A percentile compares a stretch with the other conserved stretches of the same genome.
Conservation (phyloP, 2,888 invertebrate genomes). For the Xestobium rufovillosum region DNA sequence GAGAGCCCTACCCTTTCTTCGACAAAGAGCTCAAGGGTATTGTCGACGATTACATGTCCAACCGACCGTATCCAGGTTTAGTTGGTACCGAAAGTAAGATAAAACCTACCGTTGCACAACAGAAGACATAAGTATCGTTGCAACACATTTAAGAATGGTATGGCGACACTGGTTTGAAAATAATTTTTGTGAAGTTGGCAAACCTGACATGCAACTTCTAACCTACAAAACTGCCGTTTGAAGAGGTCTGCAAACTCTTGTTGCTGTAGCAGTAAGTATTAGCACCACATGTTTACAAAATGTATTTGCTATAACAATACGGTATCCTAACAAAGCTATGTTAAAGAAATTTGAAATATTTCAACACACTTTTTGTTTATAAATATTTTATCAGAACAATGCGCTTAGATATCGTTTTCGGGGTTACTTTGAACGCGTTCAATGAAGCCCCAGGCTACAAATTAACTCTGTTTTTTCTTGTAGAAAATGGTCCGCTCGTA, state of each 20-base stretch:
- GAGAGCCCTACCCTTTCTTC: no score
- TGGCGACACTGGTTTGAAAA: constrained; percentile 7
- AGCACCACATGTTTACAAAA: constrained; percentile 9
- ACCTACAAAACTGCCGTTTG: constrained; percentile 10
- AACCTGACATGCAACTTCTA: constrained; percentile 9
- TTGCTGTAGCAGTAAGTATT: constrained; percentile 11
- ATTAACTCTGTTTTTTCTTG: constrained; percentile 4
- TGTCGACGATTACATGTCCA: no score
- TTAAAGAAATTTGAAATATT: constrained; percentile 10
- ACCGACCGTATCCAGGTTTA: no score
- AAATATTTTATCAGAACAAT: constrained; percentile 10
- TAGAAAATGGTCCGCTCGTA: constrained; percentile 11
- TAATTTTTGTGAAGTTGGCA: constrained; percentile 8
- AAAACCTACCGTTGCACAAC: no score
- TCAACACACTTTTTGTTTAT: constrained; percentile 8
- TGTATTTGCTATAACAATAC: constrained; percentile 10
- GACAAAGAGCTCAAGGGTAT: no score
- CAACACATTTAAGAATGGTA: constrained; percentile 12
- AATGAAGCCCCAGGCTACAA: constrained; percentile 9
- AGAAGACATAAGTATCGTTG: no score
- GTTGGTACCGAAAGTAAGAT: no score
- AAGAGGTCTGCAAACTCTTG: constrained; percentile 11
- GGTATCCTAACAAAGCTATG: constrained; percentile 9
- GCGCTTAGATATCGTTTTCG: constrained; percentile 10
- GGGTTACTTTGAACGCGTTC: constrained; percentile 12